phyloP scores from a whole-genome alignment of 1,140 invertebrate species.

The Melipona quadrifasciata region DNA sequence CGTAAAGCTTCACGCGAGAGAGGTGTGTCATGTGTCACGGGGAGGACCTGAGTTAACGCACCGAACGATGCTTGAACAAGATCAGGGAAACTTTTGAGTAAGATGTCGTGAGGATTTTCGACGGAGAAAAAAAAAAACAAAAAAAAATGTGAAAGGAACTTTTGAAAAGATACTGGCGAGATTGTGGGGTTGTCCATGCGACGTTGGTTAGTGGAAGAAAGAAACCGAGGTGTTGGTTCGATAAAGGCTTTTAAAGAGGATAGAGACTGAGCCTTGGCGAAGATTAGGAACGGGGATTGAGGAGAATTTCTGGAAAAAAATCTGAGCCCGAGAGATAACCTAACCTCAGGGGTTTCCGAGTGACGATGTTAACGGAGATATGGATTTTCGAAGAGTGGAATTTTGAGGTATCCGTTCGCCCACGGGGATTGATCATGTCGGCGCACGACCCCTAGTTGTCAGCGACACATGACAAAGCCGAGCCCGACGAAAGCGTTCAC shows the following conservation, averaged over 20 bases:
- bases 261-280: neutral
- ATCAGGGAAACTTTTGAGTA: too few species aligned
- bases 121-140: too few species aligned
- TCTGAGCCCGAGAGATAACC: too few species aligned
- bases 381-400: too few species aligned
- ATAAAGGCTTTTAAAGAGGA: too few species aligned
- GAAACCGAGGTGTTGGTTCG: neutral
- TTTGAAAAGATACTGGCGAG: neutral
- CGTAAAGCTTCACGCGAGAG: slow-evolving; percentile 7
- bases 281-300: neutral
- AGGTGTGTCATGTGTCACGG: neutral
- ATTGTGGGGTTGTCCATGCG: neutral
- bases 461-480: neutral
- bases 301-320: neutral
- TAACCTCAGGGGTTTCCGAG: accelerated
- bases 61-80: neutral
- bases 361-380: neutral
- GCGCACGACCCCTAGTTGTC: neutral
- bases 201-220: neutral
- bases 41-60: neutral
- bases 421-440: neutral
- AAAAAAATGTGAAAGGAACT: neutral
- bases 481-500: neutral
- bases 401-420: too few species aligned
- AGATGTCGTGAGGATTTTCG: neutral